Base-by-base conservation (phyloP, 2,113 vertebrate genomes). In the Haliaeetus leucogaster region DNA sequence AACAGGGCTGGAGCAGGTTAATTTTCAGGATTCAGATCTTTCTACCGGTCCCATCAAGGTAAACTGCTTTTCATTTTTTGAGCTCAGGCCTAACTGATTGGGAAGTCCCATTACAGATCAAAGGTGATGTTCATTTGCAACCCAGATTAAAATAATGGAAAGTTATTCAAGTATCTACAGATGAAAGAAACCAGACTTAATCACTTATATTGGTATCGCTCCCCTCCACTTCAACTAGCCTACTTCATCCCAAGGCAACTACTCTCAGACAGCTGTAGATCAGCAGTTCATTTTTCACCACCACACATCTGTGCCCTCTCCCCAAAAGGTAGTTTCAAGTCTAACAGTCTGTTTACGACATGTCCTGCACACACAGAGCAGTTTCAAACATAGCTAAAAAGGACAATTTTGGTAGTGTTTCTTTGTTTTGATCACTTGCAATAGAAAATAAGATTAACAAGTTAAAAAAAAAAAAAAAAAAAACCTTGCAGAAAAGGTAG, bases 41-140 rank as follows among this genome's bases (percentile, higher is more conserved):
- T 43, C 83, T 63, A 5, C 63, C 19, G 20, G 25, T 56, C 66
- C 84, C 67, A 63, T 78, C 73, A 62, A 11, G 15, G 29, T 30
- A 91, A 92, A 83, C 34, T 63, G 62, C 43, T 90, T 82, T 90
- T 63, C n/a, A 63, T 72, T 82, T 61, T 71, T 72, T 80, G 62
- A 94, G 47, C 58, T 90, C 89, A 67, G 66, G 52, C 58, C 76
- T 86, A 27, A 7, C 52, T 21, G 71, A 63, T 29, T 82, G 61
- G 74, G 55, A 96, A 80, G 83, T 32, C 71, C 62, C 93, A 67
- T 88, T 86, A 82, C 4, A 94, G 62, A 76, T 86, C 83, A 90
- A 89, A 95, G 71, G 62, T 30, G 56, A 73, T 47, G 43, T 56
- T 65, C 80, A 86, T 38, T 61, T 73, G 76, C 67, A 72, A 80